Evolutionary conservation across 2,888 invertebrate species (phyloP).

Genomic region (Rotaria sp.): DNA sequence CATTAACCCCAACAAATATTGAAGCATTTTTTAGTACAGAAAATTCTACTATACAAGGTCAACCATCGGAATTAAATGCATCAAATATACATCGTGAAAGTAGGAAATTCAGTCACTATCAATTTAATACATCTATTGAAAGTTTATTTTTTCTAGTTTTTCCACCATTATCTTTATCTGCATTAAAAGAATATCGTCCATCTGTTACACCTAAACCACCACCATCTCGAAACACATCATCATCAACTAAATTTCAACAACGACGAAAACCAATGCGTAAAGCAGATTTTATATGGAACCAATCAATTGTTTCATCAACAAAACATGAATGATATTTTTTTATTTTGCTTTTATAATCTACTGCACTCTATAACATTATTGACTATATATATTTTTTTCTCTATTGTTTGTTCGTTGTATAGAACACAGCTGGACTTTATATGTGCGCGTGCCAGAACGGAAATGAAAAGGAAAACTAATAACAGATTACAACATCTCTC

Average conservation of each 20-base stretch:
- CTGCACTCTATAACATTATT: not conserved
- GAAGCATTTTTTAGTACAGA: not conserved
- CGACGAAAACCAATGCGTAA: not conserved
- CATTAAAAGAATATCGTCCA: constrained; percentile 14
- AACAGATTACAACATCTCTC: constrained; percentile 9
- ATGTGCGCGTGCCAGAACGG: not conserved
- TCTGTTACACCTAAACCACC: not conserved
- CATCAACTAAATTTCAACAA: not conserved
- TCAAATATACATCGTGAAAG: not conserved
- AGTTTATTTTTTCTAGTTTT: not conserved
- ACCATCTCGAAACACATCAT: not conserved
- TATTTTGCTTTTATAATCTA: not conserved
- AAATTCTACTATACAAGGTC: not conserved
- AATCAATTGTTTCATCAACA: not conserved
- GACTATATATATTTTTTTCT: constrained; percentile 2
- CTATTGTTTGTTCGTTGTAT: constrained; percentile 9
- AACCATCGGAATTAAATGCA: not conserved
- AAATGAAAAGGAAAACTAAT: constrained; percentile 11
- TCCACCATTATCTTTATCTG: constrained; percentile 1
- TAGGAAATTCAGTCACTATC: not conserved
- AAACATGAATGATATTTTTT: constrained; percentile 1
- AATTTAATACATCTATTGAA: not conserved
- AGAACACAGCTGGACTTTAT: constrained; percentile 7
- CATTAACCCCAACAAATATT: not conserved
- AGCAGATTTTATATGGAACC: constrained; percentile 1